These are phyloP conservation scores for Athalia cordata DNA, from an alignment of 2,888 invertebrate species.

Conservation along the genomic window DNA sequence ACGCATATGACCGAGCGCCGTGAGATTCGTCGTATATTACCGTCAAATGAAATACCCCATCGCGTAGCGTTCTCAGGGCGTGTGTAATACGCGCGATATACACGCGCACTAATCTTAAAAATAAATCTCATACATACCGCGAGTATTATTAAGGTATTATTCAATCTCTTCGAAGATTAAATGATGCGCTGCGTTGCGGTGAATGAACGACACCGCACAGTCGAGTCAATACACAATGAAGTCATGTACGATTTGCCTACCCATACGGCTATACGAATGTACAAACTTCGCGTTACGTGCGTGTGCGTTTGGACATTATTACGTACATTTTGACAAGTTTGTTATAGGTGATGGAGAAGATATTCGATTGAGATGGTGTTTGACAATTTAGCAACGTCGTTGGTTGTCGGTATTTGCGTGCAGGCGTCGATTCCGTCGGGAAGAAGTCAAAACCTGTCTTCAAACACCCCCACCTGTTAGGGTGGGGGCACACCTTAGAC, in stretches of 20 bases:
- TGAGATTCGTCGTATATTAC: too few relatives aligned
- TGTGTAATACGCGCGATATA: too few relatives aligned
- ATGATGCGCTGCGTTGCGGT: neutral
- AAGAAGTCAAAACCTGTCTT: constrained; percentile 35
- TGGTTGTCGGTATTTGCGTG: constrained; percentile 6
- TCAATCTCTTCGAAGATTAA: too few relatives aligned
- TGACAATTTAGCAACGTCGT: constrained; percentile 13
- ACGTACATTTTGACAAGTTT: neutral
- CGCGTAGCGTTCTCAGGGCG: too few relatives aligned
- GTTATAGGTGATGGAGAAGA: neutral
- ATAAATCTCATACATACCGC: too few relatives aligned
- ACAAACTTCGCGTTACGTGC: too few relatives aligned
- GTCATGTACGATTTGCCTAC: neutral
- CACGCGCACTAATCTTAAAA: too few relatives aligned
- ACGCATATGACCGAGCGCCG: too few relatives aligned
- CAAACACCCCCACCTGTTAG: constrained; percentile 33
- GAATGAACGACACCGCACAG: neutral
- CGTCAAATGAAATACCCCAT: too few relatives aligned
- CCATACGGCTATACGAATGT: too few relatives aligned
- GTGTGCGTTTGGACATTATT: too few relatives aligned
- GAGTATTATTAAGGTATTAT: too few relatives aligned
- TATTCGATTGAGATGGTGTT: neutral
- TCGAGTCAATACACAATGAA: neutral
- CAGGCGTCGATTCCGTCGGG: constrained; percentile 11
- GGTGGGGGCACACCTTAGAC: constrained; percentile 33